Conservation (phyloP, 2,888 invertebrate genomes). For the Torymus tubicola region DNA sequence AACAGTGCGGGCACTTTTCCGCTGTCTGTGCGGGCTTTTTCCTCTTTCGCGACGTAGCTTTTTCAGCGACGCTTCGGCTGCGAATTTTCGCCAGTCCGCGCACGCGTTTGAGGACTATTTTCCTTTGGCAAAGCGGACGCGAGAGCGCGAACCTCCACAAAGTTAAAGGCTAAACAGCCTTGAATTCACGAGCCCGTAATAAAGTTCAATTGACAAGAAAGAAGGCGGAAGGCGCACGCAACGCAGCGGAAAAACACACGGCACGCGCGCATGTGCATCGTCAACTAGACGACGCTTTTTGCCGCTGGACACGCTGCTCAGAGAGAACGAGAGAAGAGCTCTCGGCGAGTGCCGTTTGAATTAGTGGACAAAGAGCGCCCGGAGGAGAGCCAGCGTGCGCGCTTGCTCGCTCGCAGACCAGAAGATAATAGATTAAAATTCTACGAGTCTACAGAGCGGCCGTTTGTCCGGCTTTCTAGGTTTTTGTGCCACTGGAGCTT, state of each 20-base stretch:
- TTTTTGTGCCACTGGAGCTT: conserved; percentile 43
- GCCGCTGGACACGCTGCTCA: neutral
- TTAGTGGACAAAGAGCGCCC: conserved; percentile 38
- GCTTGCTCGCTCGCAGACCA: neutral
- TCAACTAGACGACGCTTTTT: neutral
- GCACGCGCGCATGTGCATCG: conserved; percentile 1
- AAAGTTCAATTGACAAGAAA: conserved; percentile 28
- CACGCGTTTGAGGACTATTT: neutral
- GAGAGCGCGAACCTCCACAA: conserved; percentile 9
- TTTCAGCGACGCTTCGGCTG: too few species aligned
- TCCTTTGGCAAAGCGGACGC: conserved; percentile 1
- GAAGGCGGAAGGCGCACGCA: conserved; percentile 7
- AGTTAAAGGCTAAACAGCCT: conserved; percentile 31
- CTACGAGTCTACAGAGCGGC: conserved; percentile 1
- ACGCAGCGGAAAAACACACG: neutral
- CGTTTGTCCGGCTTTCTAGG: conserved; percentile 37
- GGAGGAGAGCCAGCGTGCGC: neutral
- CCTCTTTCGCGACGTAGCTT: too few species aligned
- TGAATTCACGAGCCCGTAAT: conserved; percentile 42
- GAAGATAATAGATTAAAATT: conserved; percentile 48
- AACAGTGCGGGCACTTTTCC: too few species aligned
- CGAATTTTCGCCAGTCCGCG: too few species aligned
- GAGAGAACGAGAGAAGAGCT: conserved; percentile 19
- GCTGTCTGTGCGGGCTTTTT: too few species aligned
- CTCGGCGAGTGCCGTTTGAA: conserved; percentile 43